These are phyloP conservation scores for Anguilla japonica DNA, from an alignment of 2,113 vertebrate species.

Conservation along the genomic window DNA sequence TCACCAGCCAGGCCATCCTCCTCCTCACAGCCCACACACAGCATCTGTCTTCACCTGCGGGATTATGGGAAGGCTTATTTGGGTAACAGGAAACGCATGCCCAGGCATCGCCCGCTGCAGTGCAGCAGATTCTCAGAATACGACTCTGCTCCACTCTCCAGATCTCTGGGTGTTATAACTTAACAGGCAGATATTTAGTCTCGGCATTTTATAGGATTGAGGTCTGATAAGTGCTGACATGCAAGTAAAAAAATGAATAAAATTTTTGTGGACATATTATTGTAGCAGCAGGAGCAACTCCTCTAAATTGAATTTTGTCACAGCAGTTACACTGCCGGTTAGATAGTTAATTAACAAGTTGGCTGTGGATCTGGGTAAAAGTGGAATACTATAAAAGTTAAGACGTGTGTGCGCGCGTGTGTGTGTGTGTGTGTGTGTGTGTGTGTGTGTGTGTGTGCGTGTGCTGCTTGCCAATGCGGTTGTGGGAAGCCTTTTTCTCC, in stretches of 20 bases:
- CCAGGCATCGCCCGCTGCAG: neutral
- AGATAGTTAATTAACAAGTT: neutral
- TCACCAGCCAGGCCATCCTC: neutral
- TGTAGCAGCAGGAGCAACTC: neutral
- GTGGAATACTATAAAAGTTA: too few species aligned
- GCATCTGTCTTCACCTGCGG: slow-evolving; percentile 5
- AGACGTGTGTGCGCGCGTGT: too few species aligned
- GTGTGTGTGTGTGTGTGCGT: too few species aligned
- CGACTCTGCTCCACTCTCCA: neutral
- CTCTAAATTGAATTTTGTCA: neutral
- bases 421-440: too few species aligned
- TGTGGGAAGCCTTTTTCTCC: neutral
- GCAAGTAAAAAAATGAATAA: neutral
- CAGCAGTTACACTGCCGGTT: too few species aligned
- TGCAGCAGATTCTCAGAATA: neutral
- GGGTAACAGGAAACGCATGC: neutral
- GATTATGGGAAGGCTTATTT: neutral
- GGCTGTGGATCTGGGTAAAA: too few species aligned
- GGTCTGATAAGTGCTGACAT: neutral
- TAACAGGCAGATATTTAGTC: neutral
- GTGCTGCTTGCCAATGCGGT: neutral
- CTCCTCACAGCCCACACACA: neutral
- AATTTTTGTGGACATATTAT: neutral
- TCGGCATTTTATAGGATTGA: neutral
- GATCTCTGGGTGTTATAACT: neutral